Conservation (phyloP, 2,113 vertebrate species). For the Perognathus longimembris region DNA sequence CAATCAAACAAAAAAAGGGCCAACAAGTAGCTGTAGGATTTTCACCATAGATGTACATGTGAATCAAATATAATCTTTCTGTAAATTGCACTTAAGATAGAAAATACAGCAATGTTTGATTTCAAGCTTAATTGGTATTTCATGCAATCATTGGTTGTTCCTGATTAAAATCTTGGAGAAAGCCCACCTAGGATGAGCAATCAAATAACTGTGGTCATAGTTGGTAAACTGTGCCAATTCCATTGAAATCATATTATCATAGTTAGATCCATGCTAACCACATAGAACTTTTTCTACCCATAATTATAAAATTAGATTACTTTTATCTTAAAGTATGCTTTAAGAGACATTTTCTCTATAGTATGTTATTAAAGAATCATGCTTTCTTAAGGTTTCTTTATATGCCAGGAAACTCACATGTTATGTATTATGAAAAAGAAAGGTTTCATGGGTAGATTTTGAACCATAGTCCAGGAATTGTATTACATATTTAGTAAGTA, state of each 20-base stretch:
- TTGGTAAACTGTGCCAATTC: slow-evolving; percentile 43
- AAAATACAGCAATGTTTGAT: slow-evolving; percentile 22
- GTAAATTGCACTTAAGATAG: slow-evolving; percentile 43
- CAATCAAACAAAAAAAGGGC: not conserved
- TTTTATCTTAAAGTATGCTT: slow-evolving; percentile 68
- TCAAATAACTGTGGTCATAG: slow-evolving; percentile 51
- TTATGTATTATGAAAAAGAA: slow-evolving; percentile 62
- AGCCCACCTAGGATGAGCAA: slow-evolving; percentile 8
- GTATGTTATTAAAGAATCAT: slow-evolving; percentile 67
- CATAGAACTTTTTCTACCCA: slow-evolving; percentile 21
- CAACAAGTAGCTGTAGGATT: not conserved
- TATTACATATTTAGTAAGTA: slow-evolving; percentile 56
- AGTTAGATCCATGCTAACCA: slow-evolving; percentile 35
- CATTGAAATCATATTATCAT: slow-evolving; percentile 66
- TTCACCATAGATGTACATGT: slow-evolving; percentile 29
- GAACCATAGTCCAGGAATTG: slow-evolving; percentile 3
- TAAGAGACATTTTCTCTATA: slow-evolving; percentile 61
- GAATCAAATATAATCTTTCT: not conserved
- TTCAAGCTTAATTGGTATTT: slow-evolving; percentile 68
- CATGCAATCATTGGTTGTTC: slow-evolving; percentile 2
- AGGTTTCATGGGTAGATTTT: slow-evolving; percentile 48
- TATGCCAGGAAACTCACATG: slow-evolving; percentile 64
- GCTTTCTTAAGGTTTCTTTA: slow-evolving; percentile 56
- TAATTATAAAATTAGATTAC: slow-evolving; percentile 74
- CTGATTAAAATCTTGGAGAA: slow-evolving; percentile 61